A percentile compares a stretch with the other conserved stretches of the same genome.
Conservation (phyloP, 2,797 vertebrate species). For the Dipus sagitta region DNA sequence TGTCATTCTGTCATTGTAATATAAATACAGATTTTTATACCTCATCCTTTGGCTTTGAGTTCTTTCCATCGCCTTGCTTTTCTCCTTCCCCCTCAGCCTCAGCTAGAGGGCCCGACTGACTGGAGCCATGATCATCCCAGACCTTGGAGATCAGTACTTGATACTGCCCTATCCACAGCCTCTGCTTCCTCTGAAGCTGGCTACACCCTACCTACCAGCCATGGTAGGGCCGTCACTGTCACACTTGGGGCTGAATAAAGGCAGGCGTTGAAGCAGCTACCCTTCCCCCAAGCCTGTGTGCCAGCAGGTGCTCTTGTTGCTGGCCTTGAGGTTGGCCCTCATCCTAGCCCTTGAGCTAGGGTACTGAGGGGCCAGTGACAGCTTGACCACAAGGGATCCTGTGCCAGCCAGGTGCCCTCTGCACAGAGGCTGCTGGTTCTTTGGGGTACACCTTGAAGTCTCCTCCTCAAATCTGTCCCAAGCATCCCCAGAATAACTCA, state of each 20-base stretch:
- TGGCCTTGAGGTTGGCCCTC: not conserved
- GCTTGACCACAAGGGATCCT: not conserved
- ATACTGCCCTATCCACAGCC: not conserved
- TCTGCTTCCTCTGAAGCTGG: not conserved
- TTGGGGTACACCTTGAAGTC: not conserved
- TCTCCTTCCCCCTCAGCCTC: not conserved
- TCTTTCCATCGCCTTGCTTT: not conserved
- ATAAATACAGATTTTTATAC: constrained; percentile 96
- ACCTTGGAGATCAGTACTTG: not conserved
- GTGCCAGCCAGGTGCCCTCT: not conserved
- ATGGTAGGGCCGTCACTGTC: not conserved
- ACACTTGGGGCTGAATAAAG: not conserved
- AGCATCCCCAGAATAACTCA: not conserved
- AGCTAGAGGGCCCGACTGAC: not conserved
- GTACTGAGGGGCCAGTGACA: not conserved
- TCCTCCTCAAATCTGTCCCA: not conserved
- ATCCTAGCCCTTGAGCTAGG: not conserved
- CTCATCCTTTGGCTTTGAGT: constrained; percentile 77
- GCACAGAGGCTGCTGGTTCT: not conserved
- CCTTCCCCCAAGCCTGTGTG: accelerated
- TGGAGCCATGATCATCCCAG: too few relatives aligned
- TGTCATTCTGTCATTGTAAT: constrained; percentile 93
- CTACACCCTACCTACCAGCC: not conserved
- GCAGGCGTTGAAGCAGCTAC: not conserved
- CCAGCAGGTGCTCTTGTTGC: too few relatives aligned